These are phyloP conservation scores for Drosophila guanche DNA, from an alignment of 1,140 invertebrate genomes.

Conservation along the genomic window DNA sequence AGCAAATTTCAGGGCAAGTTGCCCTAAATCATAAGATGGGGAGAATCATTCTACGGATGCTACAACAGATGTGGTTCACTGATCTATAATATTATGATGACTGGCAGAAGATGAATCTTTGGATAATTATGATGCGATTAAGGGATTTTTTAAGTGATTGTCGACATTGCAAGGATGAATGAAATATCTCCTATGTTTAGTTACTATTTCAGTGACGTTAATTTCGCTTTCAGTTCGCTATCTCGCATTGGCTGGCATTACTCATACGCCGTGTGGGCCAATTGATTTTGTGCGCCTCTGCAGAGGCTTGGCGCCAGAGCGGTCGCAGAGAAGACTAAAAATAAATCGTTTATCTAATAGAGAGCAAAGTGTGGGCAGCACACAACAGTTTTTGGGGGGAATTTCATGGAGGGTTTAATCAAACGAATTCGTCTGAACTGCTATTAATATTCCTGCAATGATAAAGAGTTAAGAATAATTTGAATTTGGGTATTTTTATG, in stretches of 20 bases:
- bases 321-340: slow-evolving; percentile 5
- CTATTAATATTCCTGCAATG: slow-evolving; percentile 16
- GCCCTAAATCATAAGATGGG: slow-evolving; percentile 19
- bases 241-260: not conserved
- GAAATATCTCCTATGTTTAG: not conserved
- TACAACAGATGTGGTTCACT: not conserved
- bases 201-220: not conserved
- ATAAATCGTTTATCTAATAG: slow-evolving; percentile 7
- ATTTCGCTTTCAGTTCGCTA: slow-evolving; percentile 1
- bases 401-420: slow-evolving; percentile 21
- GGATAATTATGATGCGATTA: not conserved
- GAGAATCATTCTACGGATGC: not conserved
- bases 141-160: too few species aligned
- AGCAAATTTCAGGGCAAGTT: slow-evolving; percentile 29
- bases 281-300: not conserved
- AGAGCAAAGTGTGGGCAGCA: not conserved
- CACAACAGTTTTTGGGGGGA: not conserved
- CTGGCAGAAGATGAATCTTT: not conserved
- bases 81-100: too few species aligned
- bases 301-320: too few species aligned
- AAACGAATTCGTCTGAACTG: not conserved
- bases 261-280: slow-evolving; percentile 42
- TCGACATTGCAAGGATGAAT: too few species aligned
- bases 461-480: slow-evolving; percentile 26
- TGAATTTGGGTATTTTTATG: slow-evolving; percentile 19